Evolutionary conservation across 1,140 invertebrate species (phyloP).

Genomic region (Cydia pomonella): DNA sequence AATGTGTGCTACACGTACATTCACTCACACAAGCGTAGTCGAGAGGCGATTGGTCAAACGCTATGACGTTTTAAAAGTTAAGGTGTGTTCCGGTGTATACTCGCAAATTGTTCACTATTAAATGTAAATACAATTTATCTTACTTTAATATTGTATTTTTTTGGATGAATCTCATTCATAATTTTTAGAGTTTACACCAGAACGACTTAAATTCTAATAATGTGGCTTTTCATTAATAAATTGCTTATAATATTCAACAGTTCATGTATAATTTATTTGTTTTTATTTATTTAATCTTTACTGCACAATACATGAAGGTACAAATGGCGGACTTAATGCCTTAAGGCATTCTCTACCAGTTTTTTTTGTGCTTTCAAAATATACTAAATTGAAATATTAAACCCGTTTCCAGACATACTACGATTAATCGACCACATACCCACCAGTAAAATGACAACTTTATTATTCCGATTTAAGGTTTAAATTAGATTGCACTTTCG

Average conservation of each 20-base stretch:
- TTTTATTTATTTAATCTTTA: no score
- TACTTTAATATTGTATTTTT: no score
- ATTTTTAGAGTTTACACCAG: background rate
- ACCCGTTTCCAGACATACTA: no score
- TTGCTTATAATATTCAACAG: background rate
- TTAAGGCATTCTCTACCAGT: no score
- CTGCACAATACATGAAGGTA: no score
- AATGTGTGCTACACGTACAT: conserved; percentile 19
- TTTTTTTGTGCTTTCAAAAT: no score
- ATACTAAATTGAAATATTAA: no score
- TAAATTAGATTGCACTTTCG: no score
- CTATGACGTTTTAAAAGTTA: background rate
- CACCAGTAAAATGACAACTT: no score
- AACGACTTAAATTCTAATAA: background rate
- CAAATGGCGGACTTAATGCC: no score
- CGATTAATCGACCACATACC: no score
- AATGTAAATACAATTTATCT: background rate
- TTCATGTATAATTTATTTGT: background rate
- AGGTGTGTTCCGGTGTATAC: background rate
- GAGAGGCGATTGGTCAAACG: conserved; percentile 23
- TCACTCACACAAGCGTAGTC: conserved; percentile 25
- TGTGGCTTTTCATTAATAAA: background rate
- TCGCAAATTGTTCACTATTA: background rate
- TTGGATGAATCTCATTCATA: background rate
- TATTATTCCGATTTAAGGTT: no score